Conservation (phyloP, 2,797 vertebrate genomes). For the Melopsittacus undulatus region DNA sequence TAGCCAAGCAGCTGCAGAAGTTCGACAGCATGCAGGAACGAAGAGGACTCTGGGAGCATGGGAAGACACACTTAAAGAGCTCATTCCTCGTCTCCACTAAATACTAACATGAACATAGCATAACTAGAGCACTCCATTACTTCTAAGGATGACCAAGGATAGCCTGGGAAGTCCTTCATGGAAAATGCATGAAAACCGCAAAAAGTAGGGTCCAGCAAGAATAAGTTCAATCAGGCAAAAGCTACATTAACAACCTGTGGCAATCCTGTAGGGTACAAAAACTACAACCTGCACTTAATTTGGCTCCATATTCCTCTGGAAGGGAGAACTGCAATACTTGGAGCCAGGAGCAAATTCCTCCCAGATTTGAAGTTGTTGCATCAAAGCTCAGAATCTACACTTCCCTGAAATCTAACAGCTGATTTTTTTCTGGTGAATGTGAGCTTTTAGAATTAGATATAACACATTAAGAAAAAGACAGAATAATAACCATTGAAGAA, state of each 20-base stretch:
- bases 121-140: neutral
- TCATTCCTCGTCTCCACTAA: neutral
- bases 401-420: neutral
- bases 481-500: neutral
- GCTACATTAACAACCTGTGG: neutral
- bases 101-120: rapidly evolving
- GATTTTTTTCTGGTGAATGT: neutral
- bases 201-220: neutral
- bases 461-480: neutral
- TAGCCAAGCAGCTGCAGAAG: neutral
- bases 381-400: neutral
- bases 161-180: neutral
- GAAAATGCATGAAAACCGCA: neutral
- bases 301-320: neutral
- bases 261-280: neutral
- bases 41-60: neutral
- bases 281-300: neutral
- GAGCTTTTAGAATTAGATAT: neutral
- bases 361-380: neutral
- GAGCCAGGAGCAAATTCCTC: neutral
- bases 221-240: neutral
- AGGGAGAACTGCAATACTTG: neutral
- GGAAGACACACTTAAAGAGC: neutral
- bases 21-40: neutral
- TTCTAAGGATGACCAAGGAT: neutral